A percentile compares a stretch with the other conserved stretches of the same genome.
These are phyloP conservation scores for Coryphaenoides rupestris DNA, from an alignment of 2,113 vertebrate species.

Conservation along the genomic window DNA sequence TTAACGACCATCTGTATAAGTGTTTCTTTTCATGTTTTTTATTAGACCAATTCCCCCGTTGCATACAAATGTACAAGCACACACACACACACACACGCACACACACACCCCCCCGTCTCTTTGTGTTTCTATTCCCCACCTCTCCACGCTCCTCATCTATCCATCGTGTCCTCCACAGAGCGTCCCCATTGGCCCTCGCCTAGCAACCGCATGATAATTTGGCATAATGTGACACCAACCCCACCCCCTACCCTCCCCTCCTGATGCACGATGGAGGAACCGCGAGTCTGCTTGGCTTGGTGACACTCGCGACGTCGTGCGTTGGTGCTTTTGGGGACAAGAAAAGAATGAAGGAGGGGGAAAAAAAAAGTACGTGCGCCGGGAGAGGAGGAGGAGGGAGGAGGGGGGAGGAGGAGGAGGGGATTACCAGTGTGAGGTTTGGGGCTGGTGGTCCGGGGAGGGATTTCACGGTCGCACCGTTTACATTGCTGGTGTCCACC, in stretches of 20 bases:
- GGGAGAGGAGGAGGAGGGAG: conserved; percentile 40
- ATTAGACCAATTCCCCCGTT: too few relatives aligned
- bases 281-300: conserved; percentile 50
- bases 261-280: conserved; percentile 66
- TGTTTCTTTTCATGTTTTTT: too few relatives aligned
- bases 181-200: conserved; percentile 62
- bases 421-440: conserved; percentile 27
- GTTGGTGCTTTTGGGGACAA: conserved; percentile 36
- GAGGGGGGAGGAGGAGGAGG: conserved; percentile 39
- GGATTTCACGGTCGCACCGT: conserved; percentile 51
- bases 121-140: conserved; percentile 44
- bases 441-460: conserved; percentile 40
- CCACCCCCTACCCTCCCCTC: too few relatives aligned
- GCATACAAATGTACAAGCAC: neutral
- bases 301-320: conserved; percentile 36
- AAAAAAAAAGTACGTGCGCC: conserved; percentile 47
- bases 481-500: conserved; percentile 59
- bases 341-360: conserved; percentile 31
- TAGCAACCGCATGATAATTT: conserved; percentile 74
- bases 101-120: conserved; percentile 26
- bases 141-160: conserved; percentile 59
- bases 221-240: conserved; percentile 73
- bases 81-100: conserved; percentile 16
- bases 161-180: conserved; percentile 48
- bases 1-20: too few relatives aligned